A percentile compares a stretch with the other conserved stretches of the same genome.
These are phyloP conservation scores for Daktulosphaira vitifoliae DNA, from an alignment of 1,140 invertebrate genomes.

Conservation along the genomic window DNA sequence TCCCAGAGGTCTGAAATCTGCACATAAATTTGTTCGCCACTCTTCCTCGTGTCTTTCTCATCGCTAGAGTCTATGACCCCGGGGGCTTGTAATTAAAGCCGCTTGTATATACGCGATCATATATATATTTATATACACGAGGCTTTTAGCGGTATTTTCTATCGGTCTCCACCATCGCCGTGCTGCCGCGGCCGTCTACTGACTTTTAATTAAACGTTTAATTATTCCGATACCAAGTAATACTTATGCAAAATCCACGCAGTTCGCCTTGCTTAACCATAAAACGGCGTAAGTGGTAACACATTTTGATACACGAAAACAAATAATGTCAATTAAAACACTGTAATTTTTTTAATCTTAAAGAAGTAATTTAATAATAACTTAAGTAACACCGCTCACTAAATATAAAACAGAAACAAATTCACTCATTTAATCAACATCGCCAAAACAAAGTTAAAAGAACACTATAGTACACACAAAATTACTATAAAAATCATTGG, in stretches of 20 bases:
- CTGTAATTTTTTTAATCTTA: not conserved
- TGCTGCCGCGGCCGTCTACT: constrained; percentile 2
- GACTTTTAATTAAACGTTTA: constrained; percentile 34
- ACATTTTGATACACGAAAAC: not conserved
- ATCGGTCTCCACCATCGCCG: constrained; percentile 2
- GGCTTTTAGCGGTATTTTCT: constrained; percentile 33
- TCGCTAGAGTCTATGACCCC: constrained; percentile 1
- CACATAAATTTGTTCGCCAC: constrained; percentile 32
- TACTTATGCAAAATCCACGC: constrained; percentile 7
- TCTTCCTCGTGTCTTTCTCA: not conserved
- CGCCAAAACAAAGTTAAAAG: no score
- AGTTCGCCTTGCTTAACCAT: no score
- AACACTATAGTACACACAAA: no score
- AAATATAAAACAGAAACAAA: no score
- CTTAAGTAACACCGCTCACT: not conserved
- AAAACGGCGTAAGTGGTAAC: no score
- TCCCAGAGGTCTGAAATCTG: constrained; percentile 32
- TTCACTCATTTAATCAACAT: no score
- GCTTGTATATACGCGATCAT: constrained; percentile 2
- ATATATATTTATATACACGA: constrained; percentile 8
- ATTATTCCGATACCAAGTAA: constrained; percentile 32
- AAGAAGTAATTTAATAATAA: not conserved
- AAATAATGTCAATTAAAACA: not conserved
- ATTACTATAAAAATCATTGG: no score
- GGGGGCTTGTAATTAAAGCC: constrained; percentile 32